Base-by-base conservation (phyloP, 1,140 invertebrate genomes). In the Camponotus vicinus region DNA sequence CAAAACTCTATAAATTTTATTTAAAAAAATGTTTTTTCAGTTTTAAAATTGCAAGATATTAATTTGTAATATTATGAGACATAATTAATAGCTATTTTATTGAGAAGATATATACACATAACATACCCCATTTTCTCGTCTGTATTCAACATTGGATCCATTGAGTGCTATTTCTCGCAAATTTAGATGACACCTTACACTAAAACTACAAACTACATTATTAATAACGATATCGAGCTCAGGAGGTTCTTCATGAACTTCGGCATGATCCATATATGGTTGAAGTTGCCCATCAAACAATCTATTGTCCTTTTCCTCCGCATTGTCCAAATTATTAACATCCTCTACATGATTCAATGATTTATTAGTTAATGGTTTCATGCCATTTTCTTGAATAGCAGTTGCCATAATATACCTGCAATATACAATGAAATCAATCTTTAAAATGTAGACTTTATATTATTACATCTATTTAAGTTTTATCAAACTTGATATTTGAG, bases 161-260 rank as follows among this genome's bases (percentile, higher is more conserved):
- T 97, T 97, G 89, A 98, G 96, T 64, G 99, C 99, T 90, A 99
- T 99, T 93, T 98, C 97, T 93, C 98, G 97, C 89, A 99, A 96
- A 96, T 99, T 99, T 88, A 99, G 96, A 96, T 99, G 99, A 95
- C 99, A 99, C 92, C 98, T 97, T 76, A 99, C 98, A 96, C 97
- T 99, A 96, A 99, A 99, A 95, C 98, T 99, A 95, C 98, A 99
- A 86, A 99, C 99, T 91, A 99, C 99, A 97, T 99, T 99, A 95
- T 98, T 99, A 94, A 99, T 99, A 92, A 98, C 97, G 93, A 99
- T 99, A 94, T 99, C 98, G 93, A 99, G 97, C 95, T 98, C 97
- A 3, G 97, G 97, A 90, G 95, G 95, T 88, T 96, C 95, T 52
- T 95, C 94, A 75, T 96, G 94, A 85, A 95, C 90, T 61, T 92